Evolutionary conservation across 2,113 vertebrate species (phyloP).

Genomic region (Nycticryphes semicollaris): DNA sequence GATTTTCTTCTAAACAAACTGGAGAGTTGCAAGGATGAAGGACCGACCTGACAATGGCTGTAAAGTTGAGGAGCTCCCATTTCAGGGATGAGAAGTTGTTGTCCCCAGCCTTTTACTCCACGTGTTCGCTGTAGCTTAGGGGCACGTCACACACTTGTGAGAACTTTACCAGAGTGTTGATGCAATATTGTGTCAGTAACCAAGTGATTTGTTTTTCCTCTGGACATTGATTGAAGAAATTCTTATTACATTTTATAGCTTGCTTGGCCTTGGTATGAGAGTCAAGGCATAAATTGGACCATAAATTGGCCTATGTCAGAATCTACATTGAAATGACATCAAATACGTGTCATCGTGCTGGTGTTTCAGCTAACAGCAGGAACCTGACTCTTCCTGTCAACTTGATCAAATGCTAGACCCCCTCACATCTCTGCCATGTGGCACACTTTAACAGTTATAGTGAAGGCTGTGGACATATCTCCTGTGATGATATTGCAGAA

Average conservation of each 20-base stretch:
- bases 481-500: slow-evolving; percentile 22
- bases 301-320: slow-evolving; percentile 80
- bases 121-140: slow-evolving; percentile 51
- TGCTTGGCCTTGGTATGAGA: slow-evolving; percentile 77
- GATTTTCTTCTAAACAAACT: slow-evolving; percentile 43
- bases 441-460: slow-evolving; percentile 15
- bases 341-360: slow-evolving; percentile 68
- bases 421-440: slow-evolving; percentile 48
- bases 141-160: slow-evolving; percentile 76
- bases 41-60: slow-evolving; percentile 2
- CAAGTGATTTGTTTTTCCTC: slow-evolving; percentile 81
- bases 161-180: slow-evolving; percentile 75
- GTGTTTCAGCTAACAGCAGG: slow-evolving; percentile 53
- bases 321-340: slow-evolving; percentile 78
- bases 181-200: slow-evolving; percentile 76
- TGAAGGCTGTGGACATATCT: slow-evolving; percentile 13
- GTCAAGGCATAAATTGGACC: slow-evolving; percentile 80
- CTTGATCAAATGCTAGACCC: slow-evolving; percentile 68
- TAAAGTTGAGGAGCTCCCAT: slow-evolving; percentile 37
- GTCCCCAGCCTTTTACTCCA: slow-evolving; percentile 7
- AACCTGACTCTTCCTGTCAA: slow-evolving; percentile 60
- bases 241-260: slow-evolving; percentile 83
- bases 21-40: slow-evolving; percentile 20
- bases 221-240: slow-evolving; percentile 84
- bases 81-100: background rate